These are phyloP conservation scores for Tipula helvola DNA, from an alignment of 2,888 invertebrate genomes.

Conservation along the genomic window DNA sequence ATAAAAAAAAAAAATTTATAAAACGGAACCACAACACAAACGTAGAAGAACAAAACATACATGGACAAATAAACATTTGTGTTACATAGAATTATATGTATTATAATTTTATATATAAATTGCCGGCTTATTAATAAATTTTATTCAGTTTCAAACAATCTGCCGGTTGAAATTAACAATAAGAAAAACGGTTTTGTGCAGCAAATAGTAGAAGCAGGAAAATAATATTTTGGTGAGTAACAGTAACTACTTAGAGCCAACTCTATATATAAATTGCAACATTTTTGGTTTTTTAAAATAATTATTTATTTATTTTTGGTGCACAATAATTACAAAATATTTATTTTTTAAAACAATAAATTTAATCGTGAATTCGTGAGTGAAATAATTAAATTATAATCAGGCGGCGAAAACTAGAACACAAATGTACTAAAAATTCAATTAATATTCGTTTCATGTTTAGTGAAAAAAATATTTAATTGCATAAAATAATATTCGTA, in stretches of 20 bases:
- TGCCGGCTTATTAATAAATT: neutral
- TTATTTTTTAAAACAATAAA: neutral
- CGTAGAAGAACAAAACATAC: neutral
- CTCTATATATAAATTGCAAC: neutral
- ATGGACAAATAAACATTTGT: neutral
- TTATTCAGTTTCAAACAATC: neutral
- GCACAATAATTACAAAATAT: neutral
- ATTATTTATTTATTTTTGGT: neutral
- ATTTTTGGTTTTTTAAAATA: neutral
- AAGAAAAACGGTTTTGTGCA: neutral
- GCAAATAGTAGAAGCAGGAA: no score
- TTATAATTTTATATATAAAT: neutral
- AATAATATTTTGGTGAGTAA: neutral
- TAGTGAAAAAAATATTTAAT: neutral
- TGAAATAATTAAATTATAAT: neutral
- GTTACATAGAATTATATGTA: neutral
- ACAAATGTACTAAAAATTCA: neutral
- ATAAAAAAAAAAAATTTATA: neutral
- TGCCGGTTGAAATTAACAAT: neutral
- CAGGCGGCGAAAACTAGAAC: neutral
- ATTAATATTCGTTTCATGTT: neutral
- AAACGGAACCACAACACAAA: neutral
- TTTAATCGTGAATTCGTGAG: neutral
- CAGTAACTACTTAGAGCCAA: neutral
- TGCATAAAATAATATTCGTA: neutral